Conservation (phyloP, 2,113 vertebrate species). For the Megaptera novaeangliae region DNA sequence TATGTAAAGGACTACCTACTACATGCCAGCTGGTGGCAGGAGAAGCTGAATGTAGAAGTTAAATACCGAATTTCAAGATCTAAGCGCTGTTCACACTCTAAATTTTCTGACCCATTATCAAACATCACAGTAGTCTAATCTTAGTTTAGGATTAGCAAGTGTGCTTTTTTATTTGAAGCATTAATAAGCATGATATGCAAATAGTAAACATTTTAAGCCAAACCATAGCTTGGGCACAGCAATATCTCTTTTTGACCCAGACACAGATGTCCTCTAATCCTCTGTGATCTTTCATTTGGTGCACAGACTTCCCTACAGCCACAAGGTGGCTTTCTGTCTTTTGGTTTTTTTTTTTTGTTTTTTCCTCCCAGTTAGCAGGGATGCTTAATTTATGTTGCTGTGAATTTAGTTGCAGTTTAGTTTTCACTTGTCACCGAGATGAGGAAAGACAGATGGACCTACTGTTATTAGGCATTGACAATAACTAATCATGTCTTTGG, state of each 20-base stretch:
- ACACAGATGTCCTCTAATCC: not conserved
- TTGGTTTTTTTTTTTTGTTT: not conserved
- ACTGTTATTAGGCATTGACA: not conserved
- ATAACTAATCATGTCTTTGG: not conserved
- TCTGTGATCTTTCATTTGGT: not conserved
- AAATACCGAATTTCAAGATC: not conserved
- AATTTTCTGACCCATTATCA: conserved; percentile 5
- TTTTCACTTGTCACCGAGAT: not conserved
- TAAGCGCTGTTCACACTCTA: not conserved
- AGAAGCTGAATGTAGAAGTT: not conserved
- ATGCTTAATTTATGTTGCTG: not conserved
- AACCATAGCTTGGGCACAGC: not conserved
- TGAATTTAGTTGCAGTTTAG: not conserved
- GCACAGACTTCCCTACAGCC: not conserved
- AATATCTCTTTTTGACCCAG: not conserved
- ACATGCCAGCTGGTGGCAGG: not conserved
- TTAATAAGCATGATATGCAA: not conserved
- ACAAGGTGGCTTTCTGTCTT: not conserved
- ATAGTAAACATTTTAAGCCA: not conserved
- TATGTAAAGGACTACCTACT: not conserved
- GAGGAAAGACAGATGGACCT: not conserved
- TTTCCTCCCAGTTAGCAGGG: not conserved
- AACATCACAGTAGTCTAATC: not conserved
- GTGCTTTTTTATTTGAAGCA: not conserved
- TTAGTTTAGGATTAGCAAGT: not conserved